Percentiles rank a stretch among this genome's conserved stretches.
Evolutionary conservation across 2,888 invertebrate species (phyloP).

Genomic region (Drosophila sordidula): DNA sequence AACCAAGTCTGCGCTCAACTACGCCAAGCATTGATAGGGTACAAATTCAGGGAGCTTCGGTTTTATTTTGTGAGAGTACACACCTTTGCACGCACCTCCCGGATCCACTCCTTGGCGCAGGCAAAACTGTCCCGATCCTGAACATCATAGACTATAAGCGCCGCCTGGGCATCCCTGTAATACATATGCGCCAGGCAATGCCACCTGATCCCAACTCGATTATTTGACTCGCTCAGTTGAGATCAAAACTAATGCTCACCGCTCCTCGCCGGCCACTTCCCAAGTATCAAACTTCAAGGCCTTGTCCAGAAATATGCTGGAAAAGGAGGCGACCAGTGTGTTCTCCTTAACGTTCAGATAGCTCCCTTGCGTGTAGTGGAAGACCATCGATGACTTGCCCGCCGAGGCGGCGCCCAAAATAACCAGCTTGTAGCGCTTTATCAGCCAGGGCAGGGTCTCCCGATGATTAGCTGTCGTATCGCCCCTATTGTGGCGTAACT

Average conservation of each 20-base stretch:
- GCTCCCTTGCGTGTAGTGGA: neutral
- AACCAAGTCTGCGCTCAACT: slow-evolving; percentile 18
- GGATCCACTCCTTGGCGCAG: slow-evolving; percentile 99
- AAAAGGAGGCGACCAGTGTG: slow-evolving; percentile 16
- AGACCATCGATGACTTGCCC: slow-evolving; percentile 35
- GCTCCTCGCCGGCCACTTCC: slow-evolving; percentile 98
- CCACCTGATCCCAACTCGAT: slow-evolving; percentile 87
- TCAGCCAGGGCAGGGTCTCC: neutral
- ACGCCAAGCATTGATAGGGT: neutral
- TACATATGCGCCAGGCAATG: slow-evolving; percentile 99
- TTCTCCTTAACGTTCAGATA: neutral
- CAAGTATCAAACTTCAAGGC: slow-evolving; percentile 99
- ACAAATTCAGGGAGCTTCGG: neutral
- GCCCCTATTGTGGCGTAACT: neutral
- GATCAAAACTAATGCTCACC: slow-evolving; percentile 85
- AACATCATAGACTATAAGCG: slow-evolving; percentile 99
- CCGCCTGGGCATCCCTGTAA: slow-evolving; percentile 97
- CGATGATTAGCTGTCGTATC: neutral
- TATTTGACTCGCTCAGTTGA: neutral
- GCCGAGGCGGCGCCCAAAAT: slow-evolving; percentile 26
- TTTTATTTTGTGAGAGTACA: neutral
- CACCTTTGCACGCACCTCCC: slow-evolving; percentile 93
- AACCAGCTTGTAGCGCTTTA: slow-evolving; percentile 26
- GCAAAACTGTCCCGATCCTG: slow-evolving; percentile 99
- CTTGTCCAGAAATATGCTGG: slow-evolving; percentile 88